Evolutionary conservation across 2,888 invertebrate species (phyloP).

Genomic region (Hedya salicella): DNA sequence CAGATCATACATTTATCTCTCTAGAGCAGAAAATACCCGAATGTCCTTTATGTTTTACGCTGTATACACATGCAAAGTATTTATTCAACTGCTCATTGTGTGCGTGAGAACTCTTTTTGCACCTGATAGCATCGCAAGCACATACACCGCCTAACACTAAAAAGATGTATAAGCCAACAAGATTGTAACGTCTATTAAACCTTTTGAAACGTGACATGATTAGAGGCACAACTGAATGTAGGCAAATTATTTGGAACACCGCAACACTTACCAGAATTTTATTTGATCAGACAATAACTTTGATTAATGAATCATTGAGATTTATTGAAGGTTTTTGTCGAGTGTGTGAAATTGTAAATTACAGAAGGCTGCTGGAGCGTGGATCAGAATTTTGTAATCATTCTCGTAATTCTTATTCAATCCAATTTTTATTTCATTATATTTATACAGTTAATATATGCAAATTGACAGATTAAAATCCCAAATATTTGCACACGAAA

Average conservation of each 20-base stretch:
- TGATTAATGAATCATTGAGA: slow-evolving; percentile 33
- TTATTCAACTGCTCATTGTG: slow-evolving; percentile 9
- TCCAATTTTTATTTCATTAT: no score
- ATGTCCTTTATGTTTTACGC: slow-evolving; percentile 5
- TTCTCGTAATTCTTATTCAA: not conserved
- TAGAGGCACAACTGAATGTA: slow-evolving; percentile 17
- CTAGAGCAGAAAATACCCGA: not conserved
- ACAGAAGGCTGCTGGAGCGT: not conserved
- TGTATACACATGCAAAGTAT: slow-evolving; percentile 12
- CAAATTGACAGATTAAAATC: no score
- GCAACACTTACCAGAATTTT: slow-evolving; percentile 32
- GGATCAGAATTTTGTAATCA: not conserved
- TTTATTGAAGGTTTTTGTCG: not conserved
- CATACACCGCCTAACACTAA: not conserved
- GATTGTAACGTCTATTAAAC: not conserved
- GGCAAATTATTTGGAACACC: slow-evolving; percentile 37
- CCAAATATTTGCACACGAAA: no score
- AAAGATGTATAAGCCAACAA: not conserved
- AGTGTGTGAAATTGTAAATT: slow-evolving; percentile 15
- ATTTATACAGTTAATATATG: no score
- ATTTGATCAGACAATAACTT: slow-evolving; percentile 23
- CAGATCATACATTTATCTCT: no score
- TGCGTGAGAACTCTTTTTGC: slow-evolving; percentile 31
- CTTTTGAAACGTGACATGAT: not conserved
- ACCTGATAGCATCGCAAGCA: slow-evolving; percentile 25